Base-by-base conservation (phyloP, 2,113 vertebrate genomes). In the Mobula hypostoma region DNA sequence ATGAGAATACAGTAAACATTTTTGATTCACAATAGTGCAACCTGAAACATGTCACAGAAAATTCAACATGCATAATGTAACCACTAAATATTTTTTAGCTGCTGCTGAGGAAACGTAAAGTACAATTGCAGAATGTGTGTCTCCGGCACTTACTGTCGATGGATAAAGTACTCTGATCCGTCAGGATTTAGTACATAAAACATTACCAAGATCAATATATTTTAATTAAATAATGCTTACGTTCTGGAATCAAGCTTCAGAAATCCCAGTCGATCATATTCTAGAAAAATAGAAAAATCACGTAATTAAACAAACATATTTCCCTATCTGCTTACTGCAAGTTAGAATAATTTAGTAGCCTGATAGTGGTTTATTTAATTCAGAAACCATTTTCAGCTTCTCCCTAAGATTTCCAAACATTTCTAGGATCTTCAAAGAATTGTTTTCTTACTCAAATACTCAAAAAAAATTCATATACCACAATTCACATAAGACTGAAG, bases 211-310 rank as follows among this genome's bases (percentile, higher is more conserved):
- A n/a, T 66, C 85, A 66, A n/a, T n/a, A 66, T n/a, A 92, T 12
- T 48, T 92, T 94, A 95, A 94, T 72, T 17, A 58, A 40, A 70
- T 5, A 80, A 94, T 74, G 99, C 99, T 99, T 97, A 99, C 99
- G 99, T 95, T 97, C 98, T 99, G 93, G 97, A 97, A 95, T 99
- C 99, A 97, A 99, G 96, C 95, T 98, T 98, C 96, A 98, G 97
- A 96, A 99, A 99, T 95, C 98, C 99, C 96, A 99, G 97, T 88
- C 97, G 98, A 96, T 99, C 99, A 96, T 98, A 98, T 95, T 98
- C 98, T 99, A 97, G 97, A 95, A 95, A 96, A 95, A 96, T 96
- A 96, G 96, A 94, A 74, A 74, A 15, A 24, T 7, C 90, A 48
- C 7, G 27, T 40, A 36, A 92, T 72, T 92, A 21, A 93, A 93